Percentiles rank a stretch among this genome's conserved stretches.
Evolutionary conservation across 2,797 vertebrate species (phyloP).

Genomic region (Simalia tracyae): DNA sequence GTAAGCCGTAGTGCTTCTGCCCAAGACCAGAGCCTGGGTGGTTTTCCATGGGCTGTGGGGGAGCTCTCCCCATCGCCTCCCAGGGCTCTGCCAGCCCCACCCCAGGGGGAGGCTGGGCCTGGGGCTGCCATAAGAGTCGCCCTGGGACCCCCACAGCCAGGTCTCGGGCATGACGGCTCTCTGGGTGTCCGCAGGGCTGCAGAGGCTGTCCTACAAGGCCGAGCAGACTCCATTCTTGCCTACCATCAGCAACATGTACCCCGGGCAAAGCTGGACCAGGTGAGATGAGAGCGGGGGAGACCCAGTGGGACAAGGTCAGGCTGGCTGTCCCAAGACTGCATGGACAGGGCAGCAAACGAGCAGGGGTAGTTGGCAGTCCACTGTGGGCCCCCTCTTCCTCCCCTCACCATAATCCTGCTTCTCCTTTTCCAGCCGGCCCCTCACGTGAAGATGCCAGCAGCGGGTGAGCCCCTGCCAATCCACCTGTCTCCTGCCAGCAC

Average conservation of each 20-base stretch:
- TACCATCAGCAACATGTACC: constrained; percentile 97
- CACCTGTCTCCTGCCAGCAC: constrained; percentile 82
- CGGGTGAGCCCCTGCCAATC: constrained; percentile 83
- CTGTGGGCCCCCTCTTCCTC: background rate
- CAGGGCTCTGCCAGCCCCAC: too few species aligned
- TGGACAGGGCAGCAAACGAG: too few species aligned
- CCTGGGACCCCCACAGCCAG: background rate
- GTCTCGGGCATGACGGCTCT: background rate
- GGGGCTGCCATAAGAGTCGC: rapidly evolving
- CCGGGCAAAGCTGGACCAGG: constrained; percentile 91
- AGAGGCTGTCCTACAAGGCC: constrained; percentile 93
- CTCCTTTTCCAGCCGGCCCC: constrained; percentile 56
- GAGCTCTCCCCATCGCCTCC: too few species aligned
- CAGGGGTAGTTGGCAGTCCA: too few species aligned
- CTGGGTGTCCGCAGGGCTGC: constrained; percentile 81
- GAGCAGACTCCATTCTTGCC: constrained; percentile 90
- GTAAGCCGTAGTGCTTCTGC: constrained; percentile 70
- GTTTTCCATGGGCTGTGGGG: background rate
- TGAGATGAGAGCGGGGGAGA: constrained; percentile 39
- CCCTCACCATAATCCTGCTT: background rate
- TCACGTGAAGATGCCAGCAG: constrained; percentile 78
- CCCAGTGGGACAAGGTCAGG: background rate
- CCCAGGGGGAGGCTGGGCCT: background rate
- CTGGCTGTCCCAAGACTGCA: rapidly evolving
- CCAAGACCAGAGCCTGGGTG: background rate